Evolutionary conservation across 2,888 invertebrate species (phyloP), one percentile per base, ranked within the genome.

Genomic region (Drosophila nigritarsus): DNA sequence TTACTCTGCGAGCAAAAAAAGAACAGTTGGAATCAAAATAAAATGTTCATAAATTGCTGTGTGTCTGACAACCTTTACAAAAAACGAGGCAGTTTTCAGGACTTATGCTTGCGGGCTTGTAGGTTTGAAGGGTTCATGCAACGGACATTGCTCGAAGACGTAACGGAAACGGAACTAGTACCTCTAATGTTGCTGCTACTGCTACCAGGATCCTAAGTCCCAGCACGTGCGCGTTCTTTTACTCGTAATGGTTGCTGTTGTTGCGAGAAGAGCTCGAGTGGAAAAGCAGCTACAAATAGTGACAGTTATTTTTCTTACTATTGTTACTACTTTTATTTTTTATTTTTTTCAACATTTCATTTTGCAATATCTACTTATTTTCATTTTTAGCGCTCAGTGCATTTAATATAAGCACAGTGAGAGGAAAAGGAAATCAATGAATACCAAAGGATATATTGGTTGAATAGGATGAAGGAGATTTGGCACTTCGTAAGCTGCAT

Each of bases 1-100:
- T 32, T 18, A 7, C 18, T 29, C 49, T 40, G 30, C 9, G 40
- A 27, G 42, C 61, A 48, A 55, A 54, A 65, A 70, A 63, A 66
- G 50, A 50, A 50, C 66, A 72, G 49, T 64, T 58, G 69, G 53
- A 87, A 87, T 87, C 87, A 78, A 84, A 89, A 84, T 78, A 69
- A 78, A 89, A 78, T 67, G 59, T 78, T 67, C 65, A 84, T 84
- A 84, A 89, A 87, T 74, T 71, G 67, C 49, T 66, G 80, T 82
- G 72, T 71, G 63, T 66, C 75, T 65, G 62, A 63, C 51, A 75
- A 65, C 40, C 38, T 51, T 64, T 56, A 59, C 54, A 70, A 65
- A 51, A 69, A 68, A 42, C 49, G 56, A 40, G 20, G n/a, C 36
- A 45, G 42, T n/a, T 9, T 45, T 30, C 13, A 18, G 15, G 11